Evolutionary conservation across 2,113 vertebrate genomes (phyloP).

Genomic region (Ciconia maguari): DNA sequence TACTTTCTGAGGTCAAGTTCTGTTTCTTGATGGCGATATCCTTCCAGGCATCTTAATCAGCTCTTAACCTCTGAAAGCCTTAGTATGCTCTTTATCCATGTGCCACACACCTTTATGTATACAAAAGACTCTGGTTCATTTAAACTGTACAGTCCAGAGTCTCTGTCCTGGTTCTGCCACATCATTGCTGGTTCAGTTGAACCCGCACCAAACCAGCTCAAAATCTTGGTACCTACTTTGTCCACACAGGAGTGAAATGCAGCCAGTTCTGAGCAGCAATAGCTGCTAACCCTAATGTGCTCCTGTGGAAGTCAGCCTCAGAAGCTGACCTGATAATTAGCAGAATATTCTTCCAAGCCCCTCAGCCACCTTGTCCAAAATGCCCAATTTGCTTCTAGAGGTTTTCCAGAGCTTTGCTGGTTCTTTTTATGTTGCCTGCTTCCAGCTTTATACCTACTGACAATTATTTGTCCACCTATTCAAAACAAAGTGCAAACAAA

Average conservation of each 20-base stretch:
- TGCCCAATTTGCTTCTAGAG: not conserved
- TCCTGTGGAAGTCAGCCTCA: not conserved
- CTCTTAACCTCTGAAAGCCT: not conserved
- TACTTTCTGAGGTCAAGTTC: not conserved
- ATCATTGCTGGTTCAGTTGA: not conserved
- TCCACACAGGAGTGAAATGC: not conserved
- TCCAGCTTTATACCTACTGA: not conserved
- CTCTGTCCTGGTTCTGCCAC: not conserved
- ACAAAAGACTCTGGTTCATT: not conserved
- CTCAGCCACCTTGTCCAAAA: not conserved
- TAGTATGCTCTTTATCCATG: not conserved
- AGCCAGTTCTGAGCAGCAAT: not conserved
- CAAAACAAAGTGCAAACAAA: slow-evolving; percentile 26
- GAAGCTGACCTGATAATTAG: not conserved
- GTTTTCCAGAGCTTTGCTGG: not conserved
- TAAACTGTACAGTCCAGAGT: not conserved
- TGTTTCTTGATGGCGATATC: not conserved
- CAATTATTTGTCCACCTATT: slow-evolving; percentile 25
- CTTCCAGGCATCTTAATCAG: not conserved
- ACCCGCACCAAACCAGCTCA: not conserved
- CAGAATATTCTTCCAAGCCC: not conserved
- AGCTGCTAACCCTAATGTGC: not conserved
- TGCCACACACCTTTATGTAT: not conserved
- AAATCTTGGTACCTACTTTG: not conserved
- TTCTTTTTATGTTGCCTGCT: not conserved